A percentile compares a stretch with the other conserved stretches of the same genome.
These are phyloP conservation scores for Bombylius major DNA, from an alignment of 2,888 invertebrate genomes.

Conservation along the genomic window DNA sequence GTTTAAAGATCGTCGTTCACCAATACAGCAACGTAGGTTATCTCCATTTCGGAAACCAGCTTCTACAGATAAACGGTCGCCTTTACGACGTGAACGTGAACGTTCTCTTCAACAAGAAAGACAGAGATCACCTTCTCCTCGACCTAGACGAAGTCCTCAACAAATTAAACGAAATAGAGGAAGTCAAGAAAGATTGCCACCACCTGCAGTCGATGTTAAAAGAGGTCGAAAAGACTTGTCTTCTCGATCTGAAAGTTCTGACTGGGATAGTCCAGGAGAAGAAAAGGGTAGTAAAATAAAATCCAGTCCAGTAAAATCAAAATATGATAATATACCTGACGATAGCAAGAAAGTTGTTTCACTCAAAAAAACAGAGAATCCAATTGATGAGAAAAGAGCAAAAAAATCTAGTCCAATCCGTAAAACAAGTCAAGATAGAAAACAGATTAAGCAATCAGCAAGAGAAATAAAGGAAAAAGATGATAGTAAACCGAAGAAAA, in stretches of 20 bases:
- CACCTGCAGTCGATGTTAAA: slow-evolving; percentile 1
- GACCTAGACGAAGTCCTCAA: slow-evolving; percentile 10
- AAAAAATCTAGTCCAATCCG: slow-evolving; percentile 16
- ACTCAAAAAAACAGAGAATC: not conserved
- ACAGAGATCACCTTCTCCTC: slow-evolving; percentile 8
- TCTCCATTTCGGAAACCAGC: not conserved
- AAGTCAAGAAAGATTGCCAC: not conserved
- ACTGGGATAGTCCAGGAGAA: slow-evolving; percentile 20
- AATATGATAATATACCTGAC: slow-evolving; percentile 7
- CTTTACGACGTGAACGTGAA: slow-evolving; percentile 16
- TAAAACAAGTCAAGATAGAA: slow-evolving; percentile 12
- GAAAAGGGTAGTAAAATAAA: slow-evolving; percentile 11
- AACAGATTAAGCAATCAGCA: slow-evolving; percentile 5
- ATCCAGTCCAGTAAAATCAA: slow-evolving; percentile 10
- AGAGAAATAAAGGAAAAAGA: slow-evolving; percentile 5
- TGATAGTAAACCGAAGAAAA: not conserved
- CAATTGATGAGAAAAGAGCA: slow-evolving; percentile 1
- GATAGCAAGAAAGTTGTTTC: not conserved
- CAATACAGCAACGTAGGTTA: slow-evolving; percentile 16
- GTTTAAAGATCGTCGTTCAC: slow-evolving; percentile 21
- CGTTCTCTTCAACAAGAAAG: slow-evolving; percentile 24
- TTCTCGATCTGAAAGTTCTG: slow-evolving; percentile 20
- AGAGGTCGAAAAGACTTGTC: slow-evolving; percentile 2
- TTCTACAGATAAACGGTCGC: not conserved
- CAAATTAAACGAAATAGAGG: slow-evolving; percentile 4